A percentile compares a stretch with the other conserved stretches of the same genome.
phyloP scores from a whole-genome alignment of 2,888 invertebrate species.

The Nomada ferruginata region DNA sequence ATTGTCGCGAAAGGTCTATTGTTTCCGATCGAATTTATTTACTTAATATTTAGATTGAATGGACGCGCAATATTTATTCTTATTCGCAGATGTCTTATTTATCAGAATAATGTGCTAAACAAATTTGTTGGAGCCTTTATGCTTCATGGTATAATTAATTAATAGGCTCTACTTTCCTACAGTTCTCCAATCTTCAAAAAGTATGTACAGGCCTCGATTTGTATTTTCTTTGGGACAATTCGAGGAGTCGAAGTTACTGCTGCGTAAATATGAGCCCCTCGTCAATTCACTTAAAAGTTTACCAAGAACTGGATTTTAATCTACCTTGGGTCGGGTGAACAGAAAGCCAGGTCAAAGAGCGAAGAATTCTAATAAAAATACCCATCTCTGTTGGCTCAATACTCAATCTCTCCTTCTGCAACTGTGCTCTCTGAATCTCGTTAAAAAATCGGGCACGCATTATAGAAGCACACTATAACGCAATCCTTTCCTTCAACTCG shows the following conservation, averaged over 20 bases:
- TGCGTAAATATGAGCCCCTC: neutral
- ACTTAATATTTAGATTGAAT: neutral
- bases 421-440: neutral
- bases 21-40: too few relatives aligned
- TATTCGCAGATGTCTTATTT: neutral
- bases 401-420: neutral
- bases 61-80: too few relatives aligned
- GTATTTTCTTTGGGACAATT: neutral
- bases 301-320: neutral
- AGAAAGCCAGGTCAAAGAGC: neutral
- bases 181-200: neutral
- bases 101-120: too few relatives aligned
- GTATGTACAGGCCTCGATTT: neutral
- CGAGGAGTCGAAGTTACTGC: neutral
- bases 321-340: neutral
- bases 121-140: neutral
- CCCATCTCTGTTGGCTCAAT: neutral
- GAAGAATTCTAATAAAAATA: slow-evolving; percentile 7
- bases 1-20: too few relatives aligned
- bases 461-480: neutral
- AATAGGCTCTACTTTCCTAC: neutral
- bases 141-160: neutral
- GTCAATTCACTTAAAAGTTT: neutral
- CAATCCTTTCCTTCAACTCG: neutral
- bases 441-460: slow-evolving; percentile 5